Evolutionary conservation across 2,888 invertebrate genomes (phyloP).

Genomic region (Papilio gigon): DNA sequence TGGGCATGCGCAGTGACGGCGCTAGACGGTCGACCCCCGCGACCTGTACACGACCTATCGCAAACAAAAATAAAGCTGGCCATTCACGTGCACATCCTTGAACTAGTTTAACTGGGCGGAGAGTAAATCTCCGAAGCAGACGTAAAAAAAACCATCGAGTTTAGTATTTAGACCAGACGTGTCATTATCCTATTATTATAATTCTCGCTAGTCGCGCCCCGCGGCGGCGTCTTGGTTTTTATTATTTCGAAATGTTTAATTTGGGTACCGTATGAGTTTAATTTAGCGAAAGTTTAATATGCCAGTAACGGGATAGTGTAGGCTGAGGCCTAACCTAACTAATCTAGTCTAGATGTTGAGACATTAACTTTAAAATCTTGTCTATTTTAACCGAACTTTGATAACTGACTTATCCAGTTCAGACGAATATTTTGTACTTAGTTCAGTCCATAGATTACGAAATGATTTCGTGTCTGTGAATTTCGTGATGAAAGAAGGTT

Average conservation of each 20-base stretch:
- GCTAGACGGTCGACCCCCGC: conserved; percentile 62
- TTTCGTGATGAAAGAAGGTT: too few species aligned
- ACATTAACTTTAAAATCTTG: background rate
- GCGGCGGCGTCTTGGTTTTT: conserved; percentile 46
- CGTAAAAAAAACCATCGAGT: conserved; percentile 69
- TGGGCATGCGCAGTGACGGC: background rate
- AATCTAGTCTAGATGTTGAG: too few species aligned
- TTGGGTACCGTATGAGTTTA: conserved; percentile 33
- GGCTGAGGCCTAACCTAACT: background rate
- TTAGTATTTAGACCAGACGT: conserved; percentile 71
- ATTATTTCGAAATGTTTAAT: conserved; percentile 34
- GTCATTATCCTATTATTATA: conserved; percentile 79
- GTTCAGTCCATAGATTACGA: background rate
- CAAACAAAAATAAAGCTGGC: conserved; percentile 71
- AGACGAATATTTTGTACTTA: background rate
- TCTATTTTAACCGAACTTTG: background rate
- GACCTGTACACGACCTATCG: conserved; percentile 77
- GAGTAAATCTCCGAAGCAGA: conserved; percentile 64
- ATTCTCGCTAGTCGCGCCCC: conserved; percentile 59
- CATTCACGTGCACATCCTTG: conserved; percentile 76
- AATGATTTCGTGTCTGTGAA: too few species aligned
- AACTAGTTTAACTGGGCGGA: conserved; percentile 77
- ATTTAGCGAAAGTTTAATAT: conserved; percentile 20
- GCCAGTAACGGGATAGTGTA: background rate
- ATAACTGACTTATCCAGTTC: background rate